Conservation (phyloP, 2,888 invertebrate species). For the Pyrochroa serraticornis region DNA sequence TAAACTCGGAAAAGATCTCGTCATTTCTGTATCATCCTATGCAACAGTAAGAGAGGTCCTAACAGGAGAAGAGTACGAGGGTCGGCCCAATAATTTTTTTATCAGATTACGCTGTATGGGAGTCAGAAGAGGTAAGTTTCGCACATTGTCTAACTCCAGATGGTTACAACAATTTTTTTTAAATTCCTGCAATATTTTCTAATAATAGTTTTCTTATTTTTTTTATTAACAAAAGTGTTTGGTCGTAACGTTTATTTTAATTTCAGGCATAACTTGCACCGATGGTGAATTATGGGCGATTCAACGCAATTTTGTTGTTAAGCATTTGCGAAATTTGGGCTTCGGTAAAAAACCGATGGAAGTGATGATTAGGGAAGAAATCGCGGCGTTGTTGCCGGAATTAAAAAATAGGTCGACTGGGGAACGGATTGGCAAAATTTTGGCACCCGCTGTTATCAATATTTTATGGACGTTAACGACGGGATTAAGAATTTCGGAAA, state of each 20-base stretch:
- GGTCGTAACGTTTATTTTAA: not conserved
- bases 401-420: slow-evolving; percentile 41
- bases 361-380: slow-evolving; percentile 59
- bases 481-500: slow-evolving; percentile 55
- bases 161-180: too few species aligned
- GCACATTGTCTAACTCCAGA: too few species aligned
- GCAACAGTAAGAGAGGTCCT: slow-evolving; percentile 62
- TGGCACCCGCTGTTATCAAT: slow-evolving; percentile 67
- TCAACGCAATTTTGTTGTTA: slow-evolving; percentile 61
- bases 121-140: slow-evolving; percentile 61
- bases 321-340: slow-evolving; percentile 60
- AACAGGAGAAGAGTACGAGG: slow-evolving; percentile 65
- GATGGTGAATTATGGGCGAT: slow-evolving; percentile 63
- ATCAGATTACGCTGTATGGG: slow-evolving; percentile 69
- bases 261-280: slow-evolving; percentile 64
- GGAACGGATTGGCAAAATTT: slow-evolving; percentile 47
- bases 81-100: slow-evolving; percentile 71
- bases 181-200: too few species aligned
- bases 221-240: not conserved
- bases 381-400: slow-evolving; percentile 55
- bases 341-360: slow-evolving; percentile 62
- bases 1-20: slow-evolving; percentile 62
- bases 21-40: slow-evolving; percentile 64
- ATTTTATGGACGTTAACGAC: slow-evolving; percentile 69
- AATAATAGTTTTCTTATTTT: too few species aligned